These are phyloP conservation scores for Phasia obesa DNA, from an alignment of 2,888 invertebrate species.

Conservation along the genomic window DNA sequence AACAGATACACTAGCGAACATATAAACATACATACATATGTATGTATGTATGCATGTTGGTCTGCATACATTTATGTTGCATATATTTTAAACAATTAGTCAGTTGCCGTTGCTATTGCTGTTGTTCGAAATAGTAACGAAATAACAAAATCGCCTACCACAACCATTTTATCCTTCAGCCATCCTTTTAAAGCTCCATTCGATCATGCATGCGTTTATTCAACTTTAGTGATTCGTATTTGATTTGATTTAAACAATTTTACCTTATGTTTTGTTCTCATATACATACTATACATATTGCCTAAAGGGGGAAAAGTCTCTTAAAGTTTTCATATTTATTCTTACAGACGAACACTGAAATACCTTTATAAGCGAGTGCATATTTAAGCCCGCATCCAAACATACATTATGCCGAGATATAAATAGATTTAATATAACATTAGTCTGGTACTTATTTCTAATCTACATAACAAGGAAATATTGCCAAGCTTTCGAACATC, in stretches of 20 bases:
- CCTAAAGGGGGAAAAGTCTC: constrained; percentile 13
- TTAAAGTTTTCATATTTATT: not conserved
- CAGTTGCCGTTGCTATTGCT: not conserved
- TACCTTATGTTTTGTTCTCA: constrained; percentile 70
- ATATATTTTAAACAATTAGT: constrained; percentile 43
- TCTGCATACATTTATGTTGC: constrained; percentile 1
- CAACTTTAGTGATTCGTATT: constrained; percentile 74
- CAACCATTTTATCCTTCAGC: not conserved
- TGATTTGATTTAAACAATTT: constrained; percentile 76
- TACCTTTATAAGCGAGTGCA: no score
- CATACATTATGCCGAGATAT: not conserved
- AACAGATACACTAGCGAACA: not conserved
- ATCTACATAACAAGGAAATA: no score
- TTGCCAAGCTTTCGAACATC: no score
- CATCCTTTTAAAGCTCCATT: constrained; percentile 5
- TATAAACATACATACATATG: not conserved
- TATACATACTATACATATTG: no score
- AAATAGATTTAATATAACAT: not conserved
- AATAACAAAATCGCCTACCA: constrained; percentile 26
- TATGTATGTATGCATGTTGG: not conserved
- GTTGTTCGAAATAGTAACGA: constrained; percentile 9
- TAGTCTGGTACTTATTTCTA: not conserved
- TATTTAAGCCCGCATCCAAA: not conserved
- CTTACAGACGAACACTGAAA: not conserved
- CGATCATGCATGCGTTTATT: constrained; percentile 59